Conservation (phyloP, 2,888 invertebrate genomes). For the Scelioninae gen. 1 region DNA sequence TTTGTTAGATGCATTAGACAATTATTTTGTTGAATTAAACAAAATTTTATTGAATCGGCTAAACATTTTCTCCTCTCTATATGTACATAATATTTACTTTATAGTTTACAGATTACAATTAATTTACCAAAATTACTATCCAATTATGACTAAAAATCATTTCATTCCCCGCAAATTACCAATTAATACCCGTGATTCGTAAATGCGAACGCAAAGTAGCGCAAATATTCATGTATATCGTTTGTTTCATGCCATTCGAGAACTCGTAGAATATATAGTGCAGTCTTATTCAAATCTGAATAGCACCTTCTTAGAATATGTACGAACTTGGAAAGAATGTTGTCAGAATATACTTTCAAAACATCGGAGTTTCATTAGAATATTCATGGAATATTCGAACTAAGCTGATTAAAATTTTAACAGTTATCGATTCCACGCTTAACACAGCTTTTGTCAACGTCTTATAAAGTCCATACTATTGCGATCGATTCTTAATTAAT, state of each 20-base stretch:
- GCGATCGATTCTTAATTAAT: slow-evolving; percentile 51
- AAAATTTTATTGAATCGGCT: too few relatives aligned
- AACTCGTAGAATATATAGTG: slow-evolving; percentile 57
- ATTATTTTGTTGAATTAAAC: too few relatives aligned
- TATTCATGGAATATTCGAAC: slow-evolving; percentile 62
- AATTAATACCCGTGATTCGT: too few relatives aligned
- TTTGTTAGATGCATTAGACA: too few relatives aligned
- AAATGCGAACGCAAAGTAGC: slow-evolving; percentile 20
- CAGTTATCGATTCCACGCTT: slow-evolving; percentile 46
- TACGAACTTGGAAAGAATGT: slow-evolving; percentile 63
- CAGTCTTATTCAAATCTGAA: slow-evolving; percentile 64
- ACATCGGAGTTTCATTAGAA: slow-evolving; percentile 54
- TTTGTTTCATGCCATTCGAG: slow-evolving; percentile 44
- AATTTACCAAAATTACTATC: too few relatives aligned
- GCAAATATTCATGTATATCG: slow-evolving; percentile 58
- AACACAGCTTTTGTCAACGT: slow-evolving; percentile 36
- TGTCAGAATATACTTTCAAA: slow-evolving; percentile 60
- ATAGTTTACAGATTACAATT: too few relatives aligned
- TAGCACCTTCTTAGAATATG: slow-evolving; percentile 59
- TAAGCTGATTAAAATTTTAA: slow-evolving; percentile 64
- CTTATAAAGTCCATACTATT: slow-evolving; percentile 15
- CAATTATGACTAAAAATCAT: too few relatives aligned
- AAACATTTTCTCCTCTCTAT: too few relatives aligned
- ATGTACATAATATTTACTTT: too few relatives aligned
- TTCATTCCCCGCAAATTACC: too few relatives aligned